phyloP scores from a whole-genome alignment of 2,113 vertebrate genomes.

The Todiramphus chloris region DNA sequence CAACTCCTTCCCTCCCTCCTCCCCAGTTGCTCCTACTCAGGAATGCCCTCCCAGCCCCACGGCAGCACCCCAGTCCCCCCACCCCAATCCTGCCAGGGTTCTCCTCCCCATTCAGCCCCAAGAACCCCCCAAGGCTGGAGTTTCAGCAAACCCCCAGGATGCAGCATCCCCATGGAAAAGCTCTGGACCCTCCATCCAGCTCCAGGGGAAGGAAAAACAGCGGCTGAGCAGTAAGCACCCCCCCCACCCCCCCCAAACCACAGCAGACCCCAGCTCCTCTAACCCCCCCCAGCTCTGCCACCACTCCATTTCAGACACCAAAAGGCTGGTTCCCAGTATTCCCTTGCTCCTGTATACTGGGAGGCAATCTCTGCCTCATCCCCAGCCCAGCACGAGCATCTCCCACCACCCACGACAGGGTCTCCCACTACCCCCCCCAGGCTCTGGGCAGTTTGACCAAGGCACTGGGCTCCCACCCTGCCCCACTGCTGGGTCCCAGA shows the following conservation, averaged over 20 bases:
- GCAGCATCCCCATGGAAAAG: rapidly evolving
- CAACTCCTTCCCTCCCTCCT: neutral
- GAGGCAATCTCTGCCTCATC: neutral
- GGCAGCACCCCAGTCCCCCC: neutral
- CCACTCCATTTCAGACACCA: neutral
- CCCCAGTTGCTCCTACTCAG: rapidly evolving
- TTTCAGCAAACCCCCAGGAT: neutral
- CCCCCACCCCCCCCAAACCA: neutral
- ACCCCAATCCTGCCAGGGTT: neutral
- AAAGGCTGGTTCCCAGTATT: neutral
- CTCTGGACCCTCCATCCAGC: neutral
- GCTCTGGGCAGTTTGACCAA: neutral
- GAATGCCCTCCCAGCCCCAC: neutral
- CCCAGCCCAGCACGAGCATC: neutral
- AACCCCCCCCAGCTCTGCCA: too few species aligned
- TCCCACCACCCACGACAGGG: neutral
- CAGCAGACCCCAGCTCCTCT: neutral
- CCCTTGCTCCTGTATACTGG: neutral
- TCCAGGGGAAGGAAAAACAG: neutral
- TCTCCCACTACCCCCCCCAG: neutral
- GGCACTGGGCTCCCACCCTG: neutral
- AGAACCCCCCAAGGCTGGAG: neutral
- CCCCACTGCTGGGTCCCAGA: neutral
- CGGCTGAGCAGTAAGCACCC: neutral
- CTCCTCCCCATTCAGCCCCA: neutral